phyloP scores from a whole-genome alignment of 2,797 vertebrate species.

The Anguilla marmorata region DNA sequence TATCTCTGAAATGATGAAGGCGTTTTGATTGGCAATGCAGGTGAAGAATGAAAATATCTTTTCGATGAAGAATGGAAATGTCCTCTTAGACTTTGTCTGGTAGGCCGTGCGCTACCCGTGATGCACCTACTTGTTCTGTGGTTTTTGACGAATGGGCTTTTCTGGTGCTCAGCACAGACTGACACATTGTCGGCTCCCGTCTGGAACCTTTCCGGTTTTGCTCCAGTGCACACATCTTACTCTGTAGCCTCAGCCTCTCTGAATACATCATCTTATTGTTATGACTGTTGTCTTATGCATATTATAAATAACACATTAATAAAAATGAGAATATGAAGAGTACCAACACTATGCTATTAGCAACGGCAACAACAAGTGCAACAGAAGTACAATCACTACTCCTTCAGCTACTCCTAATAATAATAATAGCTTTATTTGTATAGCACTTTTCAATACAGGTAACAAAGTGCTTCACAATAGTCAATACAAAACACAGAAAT shows the following conservation, averaged over 20 bases:
- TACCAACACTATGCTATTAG: neutral
- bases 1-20: conserved; percentile 63
- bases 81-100: neutral
- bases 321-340: conserved; percentile 26
- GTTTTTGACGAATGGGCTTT: conserved; percentile 52
- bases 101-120: neutral
- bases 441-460: no score
- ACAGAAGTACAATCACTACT: conserved; percentile 23
- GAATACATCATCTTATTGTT: conserved; percentile 73
- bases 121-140: conserved; percentile 51
- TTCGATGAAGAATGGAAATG: neutral
- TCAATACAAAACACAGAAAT: no score
- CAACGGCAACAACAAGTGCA: neutral
- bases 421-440: no score
- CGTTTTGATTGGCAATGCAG: conserved; percentile 54
- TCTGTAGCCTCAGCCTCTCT: conserved; percentile 52
- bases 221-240: conserved; percentile 68
- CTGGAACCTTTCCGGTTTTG: conserved; percentile 64
- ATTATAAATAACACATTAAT: conserved; percentile 49
- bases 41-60: conserved; percentile 54
- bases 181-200: conserved; percentile 69
- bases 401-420: neutral
- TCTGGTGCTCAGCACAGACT: conserved; percentile 63
- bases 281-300: conserved; percentile 71
- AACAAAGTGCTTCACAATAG: no score